Evolutionary conservation across 2,113 vertebrate genomes (phyloP).

Genomic region (Gobio gobio): DNA sequence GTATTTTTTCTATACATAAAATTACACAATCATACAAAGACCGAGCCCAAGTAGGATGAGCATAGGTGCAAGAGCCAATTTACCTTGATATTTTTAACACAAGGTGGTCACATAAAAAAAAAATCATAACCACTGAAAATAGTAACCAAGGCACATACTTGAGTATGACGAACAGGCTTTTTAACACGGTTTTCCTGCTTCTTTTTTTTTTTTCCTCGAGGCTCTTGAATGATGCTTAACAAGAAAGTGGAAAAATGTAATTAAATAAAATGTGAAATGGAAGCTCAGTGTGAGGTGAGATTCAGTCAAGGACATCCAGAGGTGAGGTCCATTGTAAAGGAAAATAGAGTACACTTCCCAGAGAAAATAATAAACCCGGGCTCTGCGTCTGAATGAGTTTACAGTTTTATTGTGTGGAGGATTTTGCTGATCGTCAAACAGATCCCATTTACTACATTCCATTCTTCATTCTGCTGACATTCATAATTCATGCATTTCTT

Average conservation of each 20-base stretch:
- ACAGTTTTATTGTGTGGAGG: background rate
- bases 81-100: background rate
- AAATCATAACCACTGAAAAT: conserved; percentile 1
- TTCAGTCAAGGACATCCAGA: conserved; percentile 30
- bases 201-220: background rate
- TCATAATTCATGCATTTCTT: background rate
- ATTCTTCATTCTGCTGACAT: background rate
- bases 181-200: background rate
- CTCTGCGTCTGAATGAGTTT: background rate
- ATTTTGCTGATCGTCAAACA: background rate
- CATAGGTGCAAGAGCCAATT: conserved; percentile 39
- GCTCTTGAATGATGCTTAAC: background rate
- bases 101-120: background rate
- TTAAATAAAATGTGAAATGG: background rate
- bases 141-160: conserved; percentile 72
- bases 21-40: conserved; percentile 69
- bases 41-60: conserved; percentile 62
- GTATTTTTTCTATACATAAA: conserved; percentile 71
- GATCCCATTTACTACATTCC: background rate
- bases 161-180: conserved; percentile 57
- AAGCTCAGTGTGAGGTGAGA: background rate
- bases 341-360: background rate
- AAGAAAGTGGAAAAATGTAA: background rate
- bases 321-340: background rate
- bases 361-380: background rate